Percentiles rank a stretch among this genome's conserved stretches.
These are phyloP conservation scores for Eidolon helvum DNA, from an alignment of 2,113 vertebrate species.

Conservation along the genomic window DNA sequence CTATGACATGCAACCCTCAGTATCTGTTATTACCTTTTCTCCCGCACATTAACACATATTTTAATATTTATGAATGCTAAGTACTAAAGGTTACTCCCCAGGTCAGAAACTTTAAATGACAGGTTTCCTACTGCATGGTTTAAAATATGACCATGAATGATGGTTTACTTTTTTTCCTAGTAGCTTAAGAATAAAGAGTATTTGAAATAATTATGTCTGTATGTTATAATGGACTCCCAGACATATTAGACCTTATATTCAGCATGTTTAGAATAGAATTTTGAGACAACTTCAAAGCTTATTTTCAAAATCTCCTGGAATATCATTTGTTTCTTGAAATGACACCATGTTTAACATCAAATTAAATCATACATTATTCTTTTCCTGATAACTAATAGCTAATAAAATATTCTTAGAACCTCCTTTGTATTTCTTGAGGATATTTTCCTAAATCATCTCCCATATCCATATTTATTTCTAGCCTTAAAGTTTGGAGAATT, in stretches of 20 bases:
- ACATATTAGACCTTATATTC: background rate
- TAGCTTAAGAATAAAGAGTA: background rate
- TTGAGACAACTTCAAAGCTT: background rate
- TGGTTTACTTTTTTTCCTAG: background rate
- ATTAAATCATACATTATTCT: background rate
- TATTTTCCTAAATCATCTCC: background rate
- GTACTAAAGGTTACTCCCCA: background rate
- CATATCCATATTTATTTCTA: background rate
- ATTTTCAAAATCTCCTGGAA: conserved; percentile 29
- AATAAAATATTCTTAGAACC: background rate
- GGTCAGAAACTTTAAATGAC: background rate
- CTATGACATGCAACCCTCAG: background rate
- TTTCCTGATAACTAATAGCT: background rate
- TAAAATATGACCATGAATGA: background rate
- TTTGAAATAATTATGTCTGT: conserved; percentile 3
- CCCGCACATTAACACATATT: background rate
- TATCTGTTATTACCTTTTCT: background rate
- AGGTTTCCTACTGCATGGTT: background rate
- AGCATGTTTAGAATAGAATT: background rate
- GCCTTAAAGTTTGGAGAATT: background rate
- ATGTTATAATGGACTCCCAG: background rate
- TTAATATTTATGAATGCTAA: background rate
- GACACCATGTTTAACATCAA: background rate
- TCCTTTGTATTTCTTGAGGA: background rate
- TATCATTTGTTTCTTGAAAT: conserved; percentile 22